A percentile compares a stretch with the other conserved stretches of the same genome.
phyloP scores from a whole-genome alignment of 1,140 invertebrate genomes.

The Parapsyche elsis region DNA sequence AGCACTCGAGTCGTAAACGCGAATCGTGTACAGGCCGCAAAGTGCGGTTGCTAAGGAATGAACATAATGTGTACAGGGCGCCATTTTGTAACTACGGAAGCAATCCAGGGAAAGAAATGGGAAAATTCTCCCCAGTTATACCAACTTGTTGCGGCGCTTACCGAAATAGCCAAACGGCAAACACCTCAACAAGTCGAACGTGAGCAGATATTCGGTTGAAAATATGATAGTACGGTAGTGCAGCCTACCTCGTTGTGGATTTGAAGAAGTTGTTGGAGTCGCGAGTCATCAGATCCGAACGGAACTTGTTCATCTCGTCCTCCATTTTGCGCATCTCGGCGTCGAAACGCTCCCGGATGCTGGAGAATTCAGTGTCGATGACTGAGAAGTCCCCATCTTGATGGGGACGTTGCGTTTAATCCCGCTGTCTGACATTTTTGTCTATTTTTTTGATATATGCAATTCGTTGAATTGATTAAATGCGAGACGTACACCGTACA shows the following conservation, averaged over 20 bases:
- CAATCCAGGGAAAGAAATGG: no score
- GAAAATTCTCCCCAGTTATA: no score
- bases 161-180: no score
- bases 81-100: no score
- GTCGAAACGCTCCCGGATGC: conserved; percentile 95
- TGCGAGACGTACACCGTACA: conserved; percentile 11
- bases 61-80: no score
- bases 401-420: conserved; percentile 92
- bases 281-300: conserved; percentile 91
- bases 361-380: conserved; percentile 96
- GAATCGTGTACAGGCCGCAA: no score
- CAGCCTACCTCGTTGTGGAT: conserved; percentile 80
- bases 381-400: conserved; percentile 94
- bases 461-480: neutral
- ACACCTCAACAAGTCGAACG: no score
- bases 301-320: conserved; percentile 97
- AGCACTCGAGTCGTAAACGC: no score
- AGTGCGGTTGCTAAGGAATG: no score
- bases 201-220: no score
- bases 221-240: neutral
- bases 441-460: no score
- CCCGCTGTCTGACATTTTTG: conserved; percentile 79
- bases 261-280: conserved; percentile 92
- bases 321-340: conserved; percentile 98
- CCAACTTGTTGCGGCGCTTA: no score